Evolutionary conservation across 2,888 invertebrate genomes (phyloP), one percentile per base, ranked within the genome.

Genomic region (Zeuzera pyrina): DNA sequence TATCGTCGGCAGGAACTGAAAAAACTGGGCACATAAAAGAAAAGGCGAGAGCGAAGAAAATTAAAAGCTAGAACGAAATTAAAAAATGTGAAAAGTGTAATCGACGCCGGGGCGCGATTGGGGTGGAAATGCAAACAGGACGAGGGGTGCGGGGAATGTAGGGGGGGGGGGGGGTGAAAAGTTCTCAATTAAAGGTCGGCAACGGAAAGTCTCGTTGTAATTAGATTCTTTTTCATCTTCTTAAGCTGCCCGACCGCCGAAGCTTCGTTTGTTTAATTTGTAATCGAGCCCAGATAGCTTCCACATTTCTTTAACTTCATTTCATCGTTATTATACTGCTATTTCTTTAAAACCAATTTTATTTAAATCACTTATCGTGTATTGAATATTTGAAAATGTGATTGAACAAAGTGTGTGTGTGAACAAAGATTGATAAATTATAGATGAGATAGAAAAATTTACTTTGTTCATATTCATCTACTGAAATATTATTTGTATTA

Each of bases 41-140:
- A 76, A 72, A 76, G 69, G 63, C 66, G 71, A 58, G 62, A 64
- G 72, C 66, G 67, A 74, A 78, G 76, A 77, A 81, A 81, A 83
- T 83, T 81, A 83, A 81, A 81, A 76, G 71, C 71, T 70, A 55
- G 63, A 77, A 73, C 70, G 74, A 76, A 79, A 81, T 83, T 79
- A 81, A 79, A 81, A 83, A 81, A 76, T 68, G 72, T 74, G 66
- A 60, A 77, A 81, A 81, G 72, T 81, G 78, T 81, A 81, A 83
- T 81, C 76, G 81, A 83, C 74, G 72, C 81, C 59, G 58, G 56
- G 53, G 60, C 53, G 60, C 60, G 64, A 67, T 69, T 65, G 69
- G 67, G 73, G 73, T n/a, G 57, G 69, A 65, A 65, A 67, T 66
- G 74, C 73, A 73, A 77, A 74, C 72, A 71, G 66, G 54, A 45